Base-by-base conservation (phyloP, 1,140 invertebrate species). In the Drosophila hydei region DNA sequence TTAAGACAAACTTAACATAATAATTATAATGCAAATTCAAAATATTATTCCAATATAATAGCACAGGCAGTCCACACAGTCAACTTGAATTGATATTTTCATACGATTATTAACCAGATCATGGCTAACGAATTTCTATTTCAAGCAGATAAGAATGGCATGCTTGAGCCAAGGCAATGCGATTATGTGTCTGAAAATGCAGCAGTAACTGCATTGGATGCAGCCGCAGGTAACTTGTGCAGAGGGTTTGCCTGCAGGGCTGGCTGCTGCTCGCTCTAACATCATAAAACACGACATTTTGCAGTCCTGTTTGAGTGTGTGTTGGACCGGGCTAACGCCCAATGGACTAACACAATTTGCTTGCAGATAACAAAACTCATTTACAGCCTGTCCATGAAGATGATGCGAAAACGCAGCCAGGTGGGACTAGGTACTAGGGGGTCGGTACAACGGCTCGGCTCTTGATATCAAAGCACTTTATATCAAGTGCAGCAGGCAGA, bases 361-460 rank as follows among this genome's bases (percentile, higher is more conserved):
- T 69, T 73, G 21, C 58, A 81, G 81, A 87, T 87, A 59, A 70
- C 70, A 47, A 87, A 87, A 69, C 71, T 88, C 16, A 79, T 88
- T 73, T 87, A 76, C 68, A 88, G 83, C 45, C 27, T 71, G 47
- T 75, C 71, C 9, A 83, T 76, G 75, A 64, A 78, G 67, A 79
- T 88, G 78, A 74, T 72, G 59, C 62, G 19, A 50, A 71, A 79
- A 47, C 72, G 69, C 48, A 67, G 27, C 63, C 51, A 60, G 54
- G 48, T 12, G 16, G 25, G 48, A 30, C 48, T 50, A 9, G 8
- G 14, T 14, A 43, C 30, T 42, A 33, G 19, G 30, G n/a, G n/a
- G n/a, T n/a, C n/a, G n/a, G n/a, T n/a, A n/a, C 58, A 48, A 38
- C 14, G 51, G 55, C 68, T 2, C 30, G 30, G 45, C 64, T 27